Evolutionary conservation across 2,797 vertebrate genomes (phyloP), one percentile per base, ranked within the genome.

Genomic region (Distichodus sexfasciatus): DNA sequence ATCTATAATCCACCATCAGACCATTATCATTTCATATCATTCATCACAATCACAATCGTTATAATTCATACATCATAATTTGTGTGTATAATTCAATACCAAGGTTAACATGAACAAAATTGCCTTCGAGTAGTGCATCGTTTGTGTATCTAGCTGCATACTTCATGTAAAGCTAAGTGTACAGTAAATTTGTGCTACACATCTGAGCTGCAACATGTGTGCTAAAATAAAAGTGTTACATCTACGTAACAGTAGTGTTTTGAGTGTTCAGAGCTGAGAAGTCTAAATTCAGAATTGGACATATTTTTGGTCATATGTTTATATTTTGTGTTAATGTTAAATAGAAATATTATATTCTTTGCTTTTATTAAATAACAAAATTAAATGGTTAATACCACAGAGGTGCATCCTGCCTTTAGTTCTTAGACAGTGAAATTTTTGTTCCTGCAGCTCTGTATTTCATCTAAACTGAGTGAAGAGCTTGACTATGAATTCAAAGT

Each of bases 161-260:
- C 26, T 14, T 64, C 8, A 67, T 43, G 29, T 69, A 62, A 69
- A 74, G 61, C 64, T 72, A n/a, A n/a, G n/a, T n/a, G n/a, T n/a
- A n/a, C n/a, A 47, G 47, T 74, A 19, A 47, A 19, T 55, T 69
- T 38, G 50, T 64, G 72, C 76, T 77, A 77, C 76, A 71, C 38
- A 54, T 63, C 2, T 74, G 31, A 68, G 44, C 35, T 74, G 60
- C 60, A 65, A 31, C 15, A 46, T 63, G 19, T 23, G 29, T 47
- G 41, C 10, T 19, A 44, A 35, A 0, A 7, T 17, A 21, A 21
- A 46, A 3, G 14, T 53, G 10, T 35, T 19, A 29, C n/a, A n/a
- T n/a, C n/a, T n/a, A n/a, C n/a, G n/a, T n/a, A n/a, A n/a, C n/a
- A n/a, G n/a, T n/a, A n/a, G n/a, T n/a, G n/a, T n/a, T n/a, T n/a